Base-by-base conservation (phyloP, 37 sponge, comb jelly and placozoan species). In the Oopsacas minuta region DNA sequence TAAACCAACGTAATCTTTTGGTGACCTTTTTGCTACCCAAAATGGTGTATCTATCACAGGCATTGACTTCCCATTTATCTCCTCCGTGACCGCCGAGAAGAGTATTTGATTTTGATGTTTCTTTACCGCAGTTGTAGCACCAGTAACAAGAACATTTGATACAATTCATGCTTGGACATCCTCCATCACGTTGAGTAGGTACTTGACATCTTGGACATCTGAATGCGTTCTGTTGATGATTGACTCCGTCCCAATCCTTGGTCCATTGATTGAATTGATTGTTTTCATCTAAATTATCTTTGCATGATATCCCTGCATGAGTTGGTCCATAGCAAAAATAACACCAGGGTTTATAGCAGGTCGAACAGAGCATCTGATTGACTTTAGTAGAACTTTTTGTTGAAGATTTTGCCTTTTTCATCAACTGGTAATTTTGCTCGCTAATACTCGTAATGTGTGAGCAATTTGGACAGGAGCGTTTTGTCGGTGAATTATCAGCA, bases 181-280 rank as follows among this genome's bases (percentile, higher is more conserved):
- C 75, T 25, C 75, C 75, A 34, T 12, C 22, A 32, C 75, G 75
- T 34, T 61, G 75, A 3, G 75, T 61, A 34, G 75, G 75, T 25
- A 61, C 22, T 3, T 12, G 5, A 34, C 75, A 61, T 3, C 30
- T 5, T 3, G 75, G 75, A 12, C 75, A 61, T 3, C 28, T 61
- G 75, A 61, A 61, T 3, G 75, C 75, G 75, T 61, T 61, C 75
- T 61, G 75, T 34, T 61, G 75, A 34, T 61, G 22, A 3, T 61
- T 3, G 28, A 34, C 30, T n/a, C 30, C 30, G 75, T 61, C 22
- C 75, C 75, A 61, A 34, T 61, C 75, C 75, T 61, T 61, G 75
- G 75, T 61, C 75, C 75, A 61, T 5, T 3, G 7, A 34, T 12
- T 61, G 75, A 61, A 61, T 25, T 20, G 75, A 25, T 5, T n/a